Conservation (phyloP, 2,113 vertebrate species). For the Oreotrochilus melanogaster region DNA sequence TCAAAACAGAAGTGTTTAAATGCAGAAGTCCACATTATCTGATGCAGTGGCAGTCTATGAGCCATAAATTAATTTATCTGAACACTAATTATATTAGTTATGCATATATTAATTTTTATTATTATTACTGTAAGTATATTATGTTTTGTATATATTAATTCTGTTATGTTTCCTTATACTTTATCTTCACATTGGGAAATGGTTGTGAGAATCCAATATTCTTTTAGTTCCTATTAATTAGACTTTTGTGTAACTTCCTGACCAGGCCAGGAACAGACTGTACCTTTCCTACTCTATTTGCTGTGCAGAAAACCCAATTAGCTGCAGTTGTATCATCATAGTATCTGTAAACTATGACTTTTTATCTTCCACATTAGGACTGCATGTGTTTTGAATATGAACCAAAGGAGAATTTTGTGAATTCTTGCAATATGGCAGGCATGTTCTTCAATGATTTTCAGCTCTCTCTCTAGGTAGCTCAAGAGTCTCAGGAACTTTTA, state of each 20-base stretch:
- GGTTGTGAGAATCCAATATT: not conserved
- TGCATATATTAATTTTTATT: not conserved
- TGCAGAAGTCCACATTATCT: not conserved
- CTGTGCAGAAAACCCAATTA: not conserved
- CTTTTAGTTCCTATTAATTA: not conserved
- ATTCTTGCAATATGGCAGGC: not conserved
- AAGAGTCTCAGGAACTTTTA: not conserved
- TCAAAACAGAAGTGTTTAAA: not conserved
- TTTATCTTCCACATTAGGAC: not conserved
- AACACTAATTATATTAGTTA: not conserved
- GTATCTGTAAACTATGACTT: not conserved
- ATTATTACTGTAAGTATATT: not conserved
- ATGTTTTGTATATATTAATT: not conserved
- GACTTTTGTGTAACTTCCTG: not conserved
- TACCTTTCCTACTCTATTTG: not conserved
- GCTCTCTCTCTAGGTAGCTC: not conserved
- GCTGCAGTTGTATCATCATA: not conserved
- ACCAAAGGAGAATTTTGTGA: not conserved
- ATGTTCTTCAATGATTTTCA: not conserved
- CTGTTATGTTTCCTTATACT: not conserved
- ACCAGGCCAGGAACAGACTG: not conserved
- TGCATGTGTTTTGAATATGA: not conserved
- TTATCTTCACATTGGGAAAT: not conserved
- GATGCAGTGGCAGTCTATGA: not conserved
- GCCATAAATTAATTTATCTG: not conserved